These are phyloP conservation scores for Henricia sp. DNA, from an alignment of 53 echinoderm and acorn worm species.

Conservation along the genomic window DNA sequence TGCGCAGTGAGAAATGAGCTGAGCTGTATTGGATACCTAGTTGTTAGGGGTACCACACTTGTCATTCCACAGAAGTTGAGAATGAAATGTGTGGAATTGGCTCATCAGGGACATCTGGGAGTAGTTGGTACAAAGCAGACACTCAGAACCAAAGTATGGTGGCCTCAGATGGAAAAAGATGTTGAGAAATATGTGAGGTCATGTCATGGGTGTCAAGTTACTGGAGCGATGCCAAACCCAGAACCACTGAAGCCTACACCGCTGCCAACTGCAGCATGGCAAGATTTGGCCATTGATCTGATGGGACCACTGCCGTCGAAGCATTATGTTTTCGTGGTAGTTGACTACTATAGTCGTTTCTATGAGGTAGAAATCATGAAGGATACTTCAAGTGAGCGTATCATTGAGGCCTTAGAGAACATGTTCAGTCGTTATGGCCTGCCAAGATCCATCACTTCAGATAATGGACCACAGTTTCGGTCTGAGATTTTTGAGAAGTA, in stretches of 20 bases:
- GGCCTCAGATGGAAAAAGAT: conserved; percentile 66
- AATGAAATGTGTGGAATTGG: conserved; percentile 47
- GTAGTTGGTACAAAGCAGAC: conserved; percentile 68
- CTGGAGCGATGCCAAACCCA: conserved; percentile 41
- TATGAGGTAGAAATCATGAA: conserved; percentile 63
- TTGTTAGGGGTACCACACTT: conserved; percentile 48
- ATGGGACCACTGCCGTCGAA: conserved; percentile 49
- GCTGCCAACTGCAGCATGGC: conserved; percentile 49
- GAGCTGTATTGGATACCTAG: conserved; percentile 16
- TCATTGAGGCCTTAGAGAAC: conserved; percentile 45
- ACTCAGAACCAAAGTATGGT: conserved; percentile 72
- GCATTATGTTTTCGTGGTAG: conserved; percentile 48
- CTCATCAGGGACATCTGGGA: conserved; percentile 61
- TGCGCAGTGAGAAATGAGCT: conserved; percentile 44
- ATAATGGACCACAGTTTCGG: conserved; percentile 56
- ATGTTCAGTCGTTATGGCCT: conserved; percentile 36
- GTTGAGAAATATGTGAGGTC: conserved; percentile 49
- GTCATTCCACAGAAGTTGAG: conserved; percentile 36
- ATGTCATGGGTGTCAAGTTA: conserved; percentile 62
- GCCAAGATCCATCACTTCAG: conserved; percentile 37
- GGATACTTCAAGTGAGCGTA: conserved; percentile 31
- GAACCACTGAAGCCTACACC: conserved; percentile 33
- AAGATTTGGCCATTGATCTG: conserved; percentile 42
- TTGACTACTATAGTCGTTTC: conserved; percentile 41
- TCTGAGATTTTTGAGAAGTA: conserved; percentile 46